A percentile compares a stretch with the other conserved stretches of the same genome.
phyloP scores from a whole-genome alignment of 2,797 vertebrate species.

The Delichon dasypus region DNA sequence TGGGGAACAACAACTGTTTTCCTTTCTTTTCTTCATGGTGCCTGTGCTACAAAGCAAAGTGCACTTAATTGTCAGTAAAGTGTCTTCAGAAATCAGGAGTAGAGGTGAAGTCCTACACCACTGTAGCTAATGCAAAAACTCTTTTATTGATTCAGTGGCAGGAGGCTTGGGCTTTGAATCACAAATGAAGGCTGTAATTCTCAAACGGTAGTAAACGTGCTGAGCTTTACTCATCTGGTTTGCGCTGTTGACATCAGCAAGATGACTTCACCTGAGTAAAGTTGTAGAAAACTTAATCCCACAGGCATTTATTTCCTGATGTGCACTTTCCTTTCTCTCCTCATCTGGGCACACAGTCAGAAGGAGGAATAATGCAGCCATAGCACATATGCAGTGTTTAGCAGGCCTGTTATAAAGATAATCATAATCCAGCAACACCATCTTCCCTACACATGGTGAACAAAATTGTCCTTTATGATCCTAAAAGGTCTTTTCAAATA shows the following conservation, averaged over 20 bases:
- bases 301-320: not conserved
- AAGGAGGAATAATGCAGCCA: not conserved
- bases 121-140: slow-evolving; percentile 40
- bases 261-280: slow-evolving; percentile 2
- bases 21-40: not conserved
- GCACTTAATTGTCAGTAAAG: slow-evolving; percentile 12
- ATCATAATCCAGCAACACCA: not conserved
- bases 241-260: not conserved
- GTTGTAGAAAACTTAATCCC: not conserved
- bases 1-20: not conserved
- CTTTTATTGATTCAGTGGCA: slow-evolving; percentile 32
- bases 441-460: not conserved
- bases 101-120: not conserved
- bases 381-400: not conserved
- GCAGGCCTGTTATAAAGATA: not conserved
- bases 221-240: slow-evolving; percentile 42
- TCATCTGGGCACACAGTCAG: not conserved
- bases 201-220: not conserved
- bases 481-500: not conserved
- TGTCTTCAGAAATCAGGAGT: not conserved
- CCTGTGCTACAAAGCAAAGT: not conserved
- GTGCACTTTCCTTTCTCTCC: not conserved
- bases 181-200: slow-evolving; percentile 42
- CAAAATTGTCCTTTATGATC: not conserved
- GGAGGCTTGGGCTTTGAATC: slow-evolving; percentile 18